A percentile compares a stretch with the other conserved stretches of the same genome.
These are phyloP conservation scores for Zaprionus vittiger DNA, from an alignment of 1,140 invertebrate genomes.

Conservation along the genomic window DNA sequence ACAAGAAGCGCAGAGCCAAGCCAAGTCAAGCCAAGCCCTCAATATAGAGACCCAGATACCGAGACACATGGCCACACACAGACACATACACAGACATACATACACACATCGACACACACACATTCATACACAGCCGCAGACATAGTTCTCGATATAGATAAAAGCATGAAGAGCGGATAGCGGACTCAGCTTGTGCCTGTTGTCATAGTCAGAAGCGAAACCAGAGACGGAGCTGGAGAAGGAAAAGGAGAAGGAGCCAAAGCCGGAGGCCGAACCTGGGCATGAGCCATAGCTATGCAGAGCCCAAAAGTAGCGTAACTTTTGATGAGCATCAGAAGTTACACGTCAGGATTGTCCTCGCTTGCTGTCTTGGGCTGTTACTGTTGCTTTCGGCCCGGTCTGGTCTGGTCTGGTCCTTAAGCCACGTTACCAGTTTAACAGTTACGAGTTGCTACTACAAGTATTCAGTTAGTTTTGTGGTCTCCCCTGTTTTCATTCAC, in stretches of 20 bases:
- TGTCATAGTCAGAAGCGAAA: neutral
- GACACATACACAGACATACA: neutral
- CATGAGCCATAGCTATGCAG: neutral
- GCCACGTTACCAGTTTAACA: constrained; percentile 11
- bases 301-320: constrained; percentile 40
- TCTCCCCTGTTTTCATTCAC: neutral
- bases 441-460: constrained; percentile 8
- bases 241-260: neutral
- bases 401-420: constrained; percentile 8
- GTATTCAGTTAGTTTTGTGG: constrained; percentile 24
- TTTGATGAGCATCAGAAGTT: constrained; percentile 52
- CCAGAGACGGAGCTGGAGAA: neutral
- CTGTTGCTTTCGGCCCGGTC: too few relatives aligned
- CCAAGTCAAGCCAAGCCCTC: constrained; percentile 5
- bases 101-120: neutral
- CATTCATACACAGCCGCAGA: constrained; percentile 10
- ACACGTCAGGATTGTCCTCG: constrained; percentile 18
- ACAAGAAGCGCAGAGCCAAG: constrained; percentile 19
- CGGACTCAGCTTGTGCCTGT: neutral
- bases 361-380: too few relatives aligned
- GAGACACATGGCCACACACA: constrained; percentile 1
- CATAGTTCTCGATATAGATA: neutral
- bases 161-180: neutral
- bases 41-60: neutral
- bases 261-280: neutral